phyloP scores from a whole-genome alignment of 1,140 invertebrate species.

The Sycobia sp. region DNA sequence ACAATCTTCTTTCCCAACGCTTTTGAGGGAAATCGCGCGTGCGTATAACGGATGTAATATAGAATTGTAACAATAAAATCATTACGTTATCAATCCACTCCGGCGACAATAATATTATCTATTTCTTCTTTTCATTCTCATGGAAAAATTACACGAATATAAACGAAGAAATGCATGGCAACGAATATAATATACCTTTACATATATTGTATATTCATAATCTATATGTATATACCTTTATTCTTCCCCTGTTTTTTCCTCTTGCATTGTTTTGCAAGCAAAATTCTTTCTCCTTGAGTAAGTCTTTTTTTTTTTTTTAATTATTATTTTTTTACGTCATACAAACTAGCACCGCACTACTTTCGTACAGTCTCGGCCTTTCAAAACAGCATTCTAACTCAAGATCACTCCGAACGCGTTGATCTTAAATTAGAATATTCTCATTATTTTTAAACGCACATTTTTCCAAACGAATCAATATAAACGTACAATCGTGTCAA shows the following conservation, averaged over 20 bases:
- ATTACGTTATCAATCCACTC: conserved; percentile 41
- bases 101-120: conserved; percentile 36
- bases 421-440: conserved; percentile 18
- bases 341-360: conserved; percentile 31
- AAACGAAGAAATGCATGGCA: conserved; percentile 40
- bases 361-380: conserved; percentile 10
- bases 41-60: conserved; percentile 41
- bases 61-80: conserved; percentile 48
- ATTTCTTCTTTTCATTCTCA: conserved; percentile 29
- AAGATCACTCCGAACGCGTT: conserved; percentile 13
- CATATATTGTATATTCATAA: conserved; percentile 32
- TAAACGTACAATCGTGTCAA: not conserved
- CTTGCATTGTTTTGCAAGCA: conserved; percentile 11
- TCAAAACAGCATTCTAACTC: conserved; percentile 3
- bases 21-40: conserved; percentile 38
- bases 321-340: conserved; percentile 14
- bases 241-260: conserved; percentile 7
- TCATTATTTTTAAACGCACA: not conserved
- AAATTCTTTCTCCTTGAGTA: not conserved
- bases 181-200: conserved; percentile 33
- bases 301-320: conserved; percentile 30
- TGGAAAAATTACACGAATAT: conserved; percentile 44
- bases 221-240: conserved; percentile 28
- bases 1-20: conserved; percentile 33
- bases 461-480: conserved; percentile 12